Conservation (phyloP, 2,113 vertebrate genomes). For the Egretta garzetta region DNA sequence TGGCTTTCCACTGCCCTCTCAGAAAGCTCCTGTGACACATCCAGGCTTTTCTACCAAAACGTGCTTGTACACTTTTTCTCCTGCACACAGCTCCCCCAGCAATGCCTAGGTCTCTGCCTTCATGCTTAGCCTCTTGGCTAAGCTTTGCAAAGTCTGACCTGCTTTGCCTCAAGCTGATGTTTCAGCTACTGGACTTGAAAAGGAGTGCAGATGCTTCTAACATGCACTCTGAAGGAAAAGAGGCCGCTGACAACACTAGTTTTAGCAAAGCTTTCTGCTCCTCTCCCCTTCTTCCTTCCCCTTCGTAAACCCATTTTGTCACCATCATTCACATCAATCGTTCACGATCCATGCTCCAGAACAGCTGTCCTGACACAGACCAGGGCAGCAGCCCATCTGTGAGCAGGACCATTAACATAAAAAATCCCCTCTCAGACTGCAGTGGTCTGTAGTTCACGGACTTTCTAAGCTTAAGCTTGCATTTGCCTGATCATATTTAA, state of each 20-base stretch:
- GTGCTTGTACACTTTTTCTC: background rate
- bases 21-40: background rate
- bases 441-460: background rate
- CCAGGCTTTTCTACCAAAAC: background rate
- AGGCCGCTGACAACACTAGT: background rate
- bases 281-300: background rate
- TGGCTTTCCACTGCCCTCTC: background rate
- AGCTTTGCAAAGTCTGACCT: conserved; percentile 15
- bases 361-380: background rate
- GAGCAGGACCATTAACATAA: background rate
- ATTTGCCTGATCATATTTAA: background rate
- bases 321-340: background rate
- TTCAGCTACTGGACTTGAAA: background rate
- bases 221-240: background rate
- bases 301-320: background rate
- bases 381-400: background rate
- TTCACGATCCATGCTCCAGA: background rate
- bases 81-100: background rate
- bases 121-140: background rate
- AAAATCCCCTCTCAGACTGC: background rate
- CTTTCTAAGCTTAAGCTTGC: background rate
- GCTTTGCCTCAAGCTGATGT: background rate
- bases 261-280: background rate
- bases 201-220: background rate
- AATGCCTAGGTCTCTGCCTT: background rate